Evolutionary conservation across 2,113 vertebrate genomes (phyloP), one percentile per base, ranked within the genome.

Genomic region (Paratilapia polleni): DNA sequence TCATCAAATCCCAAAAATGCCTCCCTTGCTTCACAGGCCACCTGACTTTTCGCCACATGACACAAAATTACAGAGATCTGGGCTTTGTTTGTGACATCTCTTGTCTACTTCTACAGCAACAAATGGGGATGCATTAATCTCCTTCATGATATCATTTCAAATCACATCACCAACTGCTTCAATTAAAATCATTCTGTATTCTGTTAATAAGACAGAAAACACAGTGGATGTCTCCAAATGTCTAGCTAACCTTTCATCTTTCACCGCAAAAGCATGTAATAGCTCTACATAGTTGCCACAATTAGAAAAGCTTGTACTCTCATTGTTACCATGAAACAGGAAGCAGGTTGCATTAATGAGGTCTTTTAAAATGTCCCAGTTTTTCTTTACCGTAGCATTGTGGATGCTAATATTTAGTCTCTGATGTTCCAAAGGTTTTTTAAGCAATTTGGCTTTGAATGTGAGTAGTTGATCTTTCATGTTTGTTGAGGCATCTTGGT

Each of bases 121-220:
- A 78, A 85, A 82, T 28, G 20, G 5, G 15, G 78, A 63, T 8
- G 43, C 36, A 17, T 6, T 20, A 2, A 85, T 85, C 11, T 82
- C 81, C 22, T 76, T 68, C 56, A 77, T 68, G 20, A 87, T 68
- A 6, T 77, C 11, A 24, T 59, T 80, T 61, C 13, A 2, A 80
- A 61, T n/a, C 0, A 80, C 52, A 19, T 76, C 81, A 15, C 52
- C 74, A 0, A 78, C 49, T 52, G 79, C 74, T 78, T 84, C 43
- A 11, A 74, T 81, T 41, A 68, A 68, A 68, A 4, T 82, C 24
- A 6, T 62, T 75, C 24, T 82, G 49, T 20, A 84, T 84, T 28
- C 31, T 80, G 4, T 63, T 13, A 74, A 82, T n/a, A 59, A 10
- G 49, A 49, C 87, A 34, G 87, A 52, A 85, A 75, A 82, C 6